phyloP scores from a whole-genome alignment of 2,113 vertebrate genomes.

The Mionectes macconnelli region DNA sequence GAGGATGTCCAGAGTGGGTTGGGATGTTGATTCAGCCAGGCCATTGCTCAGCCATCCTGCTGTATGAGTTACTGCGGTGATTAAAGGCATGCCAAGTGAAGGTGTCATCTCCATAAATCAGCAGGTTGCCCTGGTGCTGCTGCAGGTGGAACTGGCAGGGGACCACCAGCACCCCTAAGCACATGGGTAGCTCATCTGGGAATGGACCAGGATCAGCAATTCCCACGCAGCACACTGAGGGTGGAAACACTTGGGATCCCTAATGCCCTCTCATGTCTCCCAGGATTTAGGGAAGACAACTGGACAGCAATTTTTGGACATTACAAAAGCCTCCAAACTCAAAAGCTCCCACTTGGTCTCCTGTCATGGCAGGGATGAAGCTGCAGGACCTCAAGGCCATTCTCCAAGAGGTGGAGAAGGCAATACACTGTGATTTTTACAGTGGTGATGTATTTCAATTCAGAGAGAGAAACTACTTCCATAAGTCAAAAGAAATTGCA shows the following conservation, averaged over 20 bases:
- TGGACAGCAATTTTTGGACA: neutral
- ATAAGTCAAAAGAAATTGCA: constrained; percentile 35
- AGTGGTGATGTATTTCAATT: neutral
- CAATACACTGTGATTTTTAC: neutral
- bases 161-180: neutral
- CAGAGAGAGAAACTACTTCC: neutral
- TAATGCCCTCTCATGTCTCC: neutral
- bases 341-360: neutral
- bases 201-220: neutral
- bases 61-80: accelerated
- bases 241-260: neutral
- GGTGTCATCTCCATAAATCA: neutral
- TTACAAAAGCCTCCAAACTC: constrained; percentile 33
- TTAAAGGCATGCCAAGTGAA: accelerated
- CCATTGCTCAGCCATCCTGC: neutral
- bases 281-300: neutral
- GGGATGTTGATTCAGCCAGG: neutral
- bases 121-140: neutral
- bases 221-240: accelerated
- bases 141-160: neutral
- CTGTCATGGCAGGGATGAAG: neutral
- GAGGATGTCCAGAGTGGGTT: neutral
- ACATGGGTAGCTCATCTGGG: neutral
- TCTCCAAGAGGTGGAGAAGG: neutral
- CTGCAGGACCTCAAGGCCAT: neutral